Evolutionary conservation across 2,797 vertebrate species (phyloP), one percentile per base, ranked within the genome.

Genomic region (Ciconia nigra): DNA sequence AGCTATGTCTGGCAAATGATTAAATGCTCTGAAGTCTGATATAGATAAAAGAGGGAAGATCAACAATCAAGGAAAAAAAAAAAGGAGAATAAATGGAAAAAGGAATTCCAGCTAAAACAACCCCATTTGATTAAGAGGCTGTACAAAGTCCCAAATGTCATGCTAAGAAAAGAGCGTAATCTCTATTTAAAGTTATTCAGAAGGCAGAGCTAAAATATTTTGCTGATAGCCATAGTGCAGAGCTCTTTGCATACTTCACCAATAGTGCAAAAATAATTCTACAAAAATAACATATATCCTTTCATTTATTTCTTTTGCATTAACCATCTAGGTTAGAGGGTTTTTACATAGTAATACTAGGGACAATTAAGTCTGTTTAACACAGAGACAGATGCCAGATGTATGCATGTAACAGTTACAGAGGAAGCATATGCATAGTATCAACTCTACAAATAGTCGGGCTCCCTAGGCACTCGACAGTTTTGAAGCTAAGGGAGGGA

Each of bases 401-500:
- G 84, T 87, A 89, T 74, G 67, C 95, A 17, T 91, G 90, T 95
- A 96, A 84, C 88, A 96, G 92, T 94, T 93, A 96, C 96, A 95
- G 87, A 89, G 59, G 83, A 96, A 97, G 95, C 91, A 92, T 98
- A 97, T 95, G 93, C 76, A 47, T 93, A 89, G 74, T 96, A 97
- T 96, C 97, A 96, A 84, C 94, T 98, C 87, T 95, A 92, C 93
- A 97, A 97, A 97, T 95, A 95, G 83, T 94, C 31, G 6, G 67
- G 67, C 70, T 98, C 95, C 92, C 67, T 71, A 96, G 96, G 79
- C 92, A 81, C 67, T 70, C 90, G 5, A 86, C 96, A 96, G 95
- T 95, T 96, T 83, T 96, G 96, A 97, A 98, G 97, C 93, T 95
- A 90, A 94, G 94, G 93, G 87, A 98, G 82, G 89, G 94, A 97